Conservation (phyloP, 2,113 vertebrate genomes). For the Semnopithecus entellus region DNA sequence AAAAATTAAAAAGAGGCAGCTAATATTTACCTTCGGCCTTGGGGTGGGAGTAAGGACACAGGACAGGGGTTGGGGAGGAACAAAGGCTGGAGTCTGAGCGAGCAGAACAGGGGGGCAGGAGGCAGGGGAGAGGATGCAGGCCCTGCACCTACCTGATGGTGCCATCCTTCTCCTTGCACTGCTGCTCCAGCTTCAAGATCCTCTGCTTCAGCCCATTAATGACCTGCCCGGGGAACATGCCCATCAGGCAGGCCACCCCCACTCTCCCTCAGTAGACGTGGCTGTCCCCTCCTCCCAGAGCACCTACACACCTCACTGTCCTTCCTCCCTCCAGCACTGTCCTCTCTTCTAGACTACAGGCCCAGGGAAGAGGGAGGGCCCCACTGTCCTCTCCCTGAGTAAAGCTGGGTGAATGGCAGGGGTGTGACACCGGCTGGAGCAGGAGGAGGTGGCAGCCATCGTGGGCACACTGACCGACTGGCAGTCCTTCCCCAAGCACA, state of each 20-base stretch:
- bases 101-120: not conserved
- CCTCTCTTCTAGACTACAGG: not conserved
- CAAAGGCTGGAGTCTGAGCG: not conserved
- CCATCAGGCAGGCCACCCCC: not conserved
- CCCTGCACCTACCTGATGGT: constrained; percentile 85
- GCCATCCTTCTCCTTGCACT: constrained; percentile 93
- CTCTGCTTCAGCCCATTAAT: constrained; percentile 91
- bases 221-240: constrained; percentile 83
- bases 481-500: not conserved
- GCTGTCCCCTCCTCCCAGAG: not conserved
- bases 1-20: not conserved
- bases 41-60: not conserved
- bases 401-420: too few relatives aligned
- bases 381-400: not conserved
- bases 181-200: constrained; percentile 92
- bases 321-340: accelerated
- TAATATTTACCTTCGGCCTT: accelerated
- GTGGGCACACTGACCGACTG: not conserved
- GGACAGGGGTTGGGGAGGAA: not conserved
- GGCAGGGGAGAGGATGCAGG: not conserved
- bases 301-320: accelerated
- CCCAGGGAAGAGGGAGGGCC: not conserved
- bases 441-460: not conserved
- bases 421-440: accelerated
- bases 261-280: accelerated